Percentiles rank a stretch among this genome's conserved stretches.
Evolutionary conservation across 1,140 invertebrate genomes (phyloP).

Genomic region (Dinoponera quadriceps): DNA sequence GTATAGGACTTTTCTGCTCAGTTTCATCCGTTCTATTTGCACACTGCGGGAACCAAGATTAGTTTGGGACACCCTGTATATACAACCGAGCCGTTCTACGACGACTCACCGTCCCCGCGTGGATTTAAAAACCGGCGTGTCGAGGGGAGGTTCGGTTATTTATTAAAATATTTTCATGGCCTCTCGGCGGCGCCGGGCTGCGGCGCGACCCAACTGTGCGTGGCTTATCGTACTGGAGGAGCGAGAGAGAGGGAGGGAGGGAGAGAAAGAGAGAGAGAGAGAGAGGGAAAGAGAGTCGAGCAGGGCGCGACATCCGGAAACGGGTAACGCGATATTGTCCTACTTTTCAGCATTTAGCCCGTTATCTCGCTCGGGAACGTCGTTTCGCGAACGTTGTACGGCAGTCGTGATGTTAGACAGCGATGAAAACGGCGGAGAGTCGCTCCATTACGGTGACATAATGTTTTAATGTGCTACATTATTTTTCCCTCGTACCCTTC

Average conservation of each 20-base stretch:
- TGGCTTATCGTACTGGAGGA: background rate
- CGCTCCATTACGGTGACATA: no score
- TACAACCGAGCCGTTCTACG: no score
- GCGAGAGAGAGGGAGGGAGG: no score
- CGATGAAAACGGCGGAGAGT: background rate
- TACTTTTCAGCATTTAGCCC: slow-evolving; percentile 8
- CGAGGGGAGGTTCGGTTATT: slow-evolving; percentile 34
- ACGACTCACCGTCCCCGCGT: background rate
- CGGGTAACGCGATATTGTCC: background rate
- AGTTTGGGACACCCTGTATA: no score
- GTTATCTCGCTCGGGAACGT: background rate
- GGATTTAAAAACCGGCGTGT: slow-evolving; percentile 42
- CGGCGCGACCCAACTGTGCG: background rate
- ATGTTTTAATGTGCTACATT: background rate
- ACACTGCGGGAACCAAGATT: no score
- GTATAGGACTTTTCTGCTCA: no score
- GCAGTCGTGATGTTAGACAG: background rate
- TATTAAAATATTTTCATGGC: slow-evolving; percentile 55
- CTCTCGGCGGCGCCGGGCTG: background rate
- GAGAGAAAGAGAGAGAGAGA: no score
- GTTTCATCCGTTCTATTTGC: no score
- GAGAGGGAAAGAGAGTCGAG: no score
- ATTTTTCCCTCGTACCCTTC: no score
- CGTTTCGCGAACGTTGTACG: background rate
- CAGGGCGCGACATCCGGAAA: background rate